Percentiles rank a stretch among this genome's conserved stretches.
These are phyloP conservation scores for Chiloscyllium plagiosum DNA, from an alignment of 2,113 vertebrate genomes.

Conservation along the genomic window DNA sequence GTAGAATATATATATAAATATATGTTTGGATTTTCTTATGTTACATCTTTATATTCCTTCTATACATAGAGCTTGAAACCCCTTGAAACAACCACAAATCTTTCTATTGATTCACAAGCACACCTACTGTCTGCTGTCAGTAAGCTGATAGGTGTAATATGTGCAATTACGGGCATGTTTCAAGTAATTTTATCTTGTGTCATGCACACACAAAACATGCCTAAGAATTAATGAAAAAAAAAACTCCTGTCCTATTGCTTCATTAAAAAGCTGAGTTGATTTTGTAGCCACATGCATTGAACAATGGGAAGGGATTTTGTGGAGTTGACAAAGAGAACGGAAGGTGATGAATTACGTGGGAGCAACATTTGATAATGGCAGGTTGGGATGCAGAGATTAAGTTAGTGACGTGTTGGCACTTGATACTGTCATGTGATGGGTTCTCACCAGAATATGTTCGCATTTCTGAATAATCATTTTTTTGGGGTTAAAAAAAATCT, in stretches of 20 bases:
- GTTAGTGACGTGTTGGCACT: not conserved
- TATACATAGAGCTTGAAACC: not conserved
- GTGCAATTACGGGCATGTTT: not conserved
- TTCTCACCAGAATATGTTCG: not conserved
- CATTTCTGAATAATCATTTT: not conserved
- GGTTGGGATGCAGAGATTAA: not conserved
- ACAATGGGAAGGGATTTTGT: no score
- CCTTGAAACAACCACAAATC: not conserved
- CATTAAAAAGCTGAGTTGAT: not conserved
- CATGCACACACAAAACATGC: not conserved
- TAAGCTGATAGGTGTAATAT: not conserved
- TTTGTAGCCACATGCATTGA: not conserved
- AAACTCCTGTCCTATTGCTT: not conserved
- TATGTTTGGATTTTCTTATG: slow-evolving; percentile 8
- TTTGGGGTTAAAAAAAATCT: no score
- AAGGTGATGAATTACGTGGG: not conserved
- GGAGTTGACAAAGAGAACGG: not conserved
- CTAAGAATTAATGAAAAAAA: not conserved
- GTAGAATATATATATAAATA: not conserved
- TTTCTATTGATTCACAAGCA: slow-evolving; percentile 17
- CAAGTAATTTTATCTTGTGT: slow-evolving; percentile 1
- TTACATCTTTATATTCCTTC: slow-evolving; percentile 29
- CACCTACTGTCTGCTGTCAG: not conserved
- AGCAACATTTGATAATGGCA: not conserved
- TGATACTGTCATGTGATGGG: not conserved